Percentiles rank a stretch among this genome's conserved stretches.
phyloP scores from a whole-genome alignment of 2,113 vertebrate genomes.

The Ammospiza nelsoni region DNA sequence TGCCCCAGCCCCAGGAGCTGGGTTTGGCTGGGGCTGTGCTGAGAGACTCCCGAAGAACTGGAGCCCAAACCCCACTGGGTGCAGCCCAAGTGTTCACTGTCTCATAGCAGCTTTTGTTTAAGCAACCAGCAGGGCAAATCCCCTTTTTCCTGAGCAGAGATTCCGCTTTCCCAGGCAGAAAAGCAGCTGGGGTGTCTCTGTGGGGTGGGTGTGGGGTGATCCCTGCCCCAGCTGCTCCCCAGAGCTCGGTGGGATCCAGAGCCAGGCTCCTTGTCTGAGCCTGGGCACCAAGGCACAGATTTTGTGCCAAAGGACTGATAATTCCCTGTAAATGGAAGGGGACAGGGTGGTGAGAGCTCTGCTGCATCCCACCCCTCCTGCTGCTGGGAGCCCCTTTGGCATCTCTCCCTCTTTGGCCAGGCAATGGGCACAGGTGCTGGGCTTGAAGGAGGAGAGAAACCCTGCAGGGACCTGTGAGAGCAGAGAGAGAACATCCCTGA shows the following conservation, averaged over 20 bases:
- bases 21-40: neutral
- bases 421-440: neutral
- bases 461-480: neutral
- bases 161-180: neutral
- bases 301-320: neutral
- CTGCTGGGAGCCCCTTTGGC: neutral
- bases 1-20: neutral
- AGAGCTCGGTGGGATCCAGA: neutral
- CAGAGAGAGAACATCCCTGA: neutral
- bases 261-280: neutral
- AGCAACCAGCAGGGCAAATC: neutral
- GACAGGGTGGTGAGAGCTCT: neutral
- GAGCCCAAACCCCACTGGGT: neutral
- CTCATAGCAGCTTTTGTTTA: neutral
- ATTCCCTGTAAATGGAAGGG: neutral
- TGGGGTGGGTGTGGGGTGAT: neutral
- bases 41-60: neutral
- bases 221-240: neutral
- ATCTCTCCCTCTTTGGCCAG: neutral
- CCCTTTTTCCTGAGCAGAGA: neutral
- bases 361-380: neutral
- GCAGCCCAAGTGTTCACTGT: neutral
- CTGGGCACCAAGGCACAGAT: neutral
- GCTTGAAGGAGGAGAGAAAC: neutral
- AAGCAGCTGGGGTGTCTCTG: neutral